Percentiles rank a stretch among this genome's conserved stretches.
These are phyloP conservation scores for Leucophenga varia DNA, from an alignment of 1,140 invertebrate species.

Conservation along the genomic window DNA sequence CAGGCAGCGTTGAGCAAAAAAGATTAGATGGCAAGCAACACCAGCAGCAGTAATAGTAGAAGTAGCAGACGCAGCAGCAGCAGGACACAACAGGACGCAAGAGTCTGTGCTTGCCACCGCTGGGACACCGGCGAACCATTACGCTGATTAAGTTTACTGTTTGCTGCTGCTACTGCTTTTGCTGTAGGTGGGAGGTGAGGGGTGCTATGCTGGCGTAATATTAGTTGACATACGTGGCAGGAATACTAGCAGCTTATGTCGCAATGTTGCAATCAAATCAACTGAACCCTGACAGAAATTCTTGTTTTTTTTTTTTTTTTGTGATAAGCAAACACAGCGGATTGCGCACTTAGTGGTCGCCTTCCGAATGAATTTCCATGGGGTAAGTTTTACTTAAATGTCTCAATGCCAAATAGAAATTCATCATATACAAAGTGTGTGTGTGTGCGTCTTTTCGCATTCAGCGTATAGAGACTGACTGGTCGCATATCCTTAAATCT, in stretches of 20 bases:
- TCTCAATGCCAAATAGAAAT: conserved; percentile 27
- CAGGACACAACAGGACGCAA: conserved; percentile 5
- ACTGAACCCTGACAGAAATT: too few species aligned
- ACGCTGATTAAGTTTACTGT: conserved; percentile 46
- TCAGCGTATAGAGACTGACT: too few species aligned
- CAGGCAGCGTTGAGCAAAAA: too few species aligned
- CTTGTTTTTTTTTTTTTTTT: too few species aligned
- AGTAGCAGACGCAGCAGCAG: neutral
- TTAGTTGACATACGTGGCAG: too few species aligned
- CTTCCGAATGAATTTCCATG: too few species aligned
- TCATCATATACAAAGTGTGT: conserved; percentile 29
- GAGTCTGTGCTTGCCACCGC: conserved; percentile 8
- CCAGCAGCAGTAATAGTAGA: conserved; percentile 15
- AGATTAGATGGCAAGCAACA: conserved; percentile 34
- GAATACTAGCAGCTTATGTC: too few species aligned
- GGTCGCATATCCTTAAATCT: conserved; percentile 57
- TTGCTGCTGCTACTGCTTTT: neutral
- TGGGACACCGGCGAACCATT: conserved; percentile 41
- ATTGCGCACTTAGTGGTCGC: conserved; percentile 42
- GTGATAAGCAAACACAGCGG: too few species aligned
- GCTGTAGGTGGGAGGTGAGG: too few species aligned
- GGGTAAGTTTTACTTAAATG: conserved; percentile 13
- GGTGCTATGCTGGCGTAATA: too few species aligned
- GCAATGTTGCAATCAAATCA: too few species aligned
- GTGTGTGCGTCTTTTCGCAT: too few species aligned